Base-by-base conservation (phyloP, 2,113 vertebrate genomes). In the Pelvicachromis taeniatus region DNA sequence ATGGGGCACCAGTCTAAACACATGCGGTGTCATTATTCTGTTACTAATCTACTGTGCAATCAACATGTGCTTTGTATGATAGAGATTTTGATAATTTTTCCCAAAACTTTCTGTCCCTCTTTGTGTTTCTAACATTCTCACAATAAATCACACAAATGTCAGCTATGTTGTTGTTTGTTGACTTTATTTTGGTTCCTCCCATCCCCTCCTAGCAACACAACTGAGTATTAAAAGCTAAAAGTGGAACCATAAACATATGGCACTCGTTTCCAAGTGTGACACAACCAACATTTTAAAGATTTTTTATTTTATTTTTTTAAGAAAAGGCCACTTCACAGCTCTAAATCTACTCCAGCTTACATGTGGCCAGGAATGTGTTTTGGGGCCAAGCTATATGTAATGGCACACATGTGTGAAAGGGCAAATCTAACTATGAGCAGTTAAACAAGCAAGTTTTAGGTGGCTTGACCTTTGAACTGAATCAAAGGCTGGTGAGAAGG, bases 161-260 rank as follows among this genome's bases (percentile, higher is more conserved):
- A 63, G 88, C 87, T 88, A 87, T 89, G 83, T 92, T 93, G 87
- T 85, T 94, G 88, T 92, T 95, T 92, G 85, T 85, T 85, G 17
- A 84, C 89, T 92, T 85, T 87, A 88, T 90, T 88, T 91, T 50
- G 86, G 84, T 91, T 86, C 85, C 78, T 29, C 89, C 88, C 87
- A 86, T 70, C 86, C 91, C 88, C 91, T 89, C 91, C 88, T 92
- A 86, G 90, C 90, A 94, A 94, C 93, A 93, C 59, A 94, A 91
- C 89, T 90, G 61, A 94, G 93, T 90, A 94, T 95, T 95, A 94
- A 94, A 96, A 88, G 89, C 92, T 92, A 95, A 94, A 95, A 92
- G 89, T 73, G 85, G 92, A 93, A 81, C 86, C 88, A 89, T 94
- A 95, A 95, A 95, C 93, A 94, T 92, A 93, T 93, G 94, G 93